phyloP scores from a whole-genome alignment of 2,888 invertebrate species.

The Chydorus sphaericus region DNA sequence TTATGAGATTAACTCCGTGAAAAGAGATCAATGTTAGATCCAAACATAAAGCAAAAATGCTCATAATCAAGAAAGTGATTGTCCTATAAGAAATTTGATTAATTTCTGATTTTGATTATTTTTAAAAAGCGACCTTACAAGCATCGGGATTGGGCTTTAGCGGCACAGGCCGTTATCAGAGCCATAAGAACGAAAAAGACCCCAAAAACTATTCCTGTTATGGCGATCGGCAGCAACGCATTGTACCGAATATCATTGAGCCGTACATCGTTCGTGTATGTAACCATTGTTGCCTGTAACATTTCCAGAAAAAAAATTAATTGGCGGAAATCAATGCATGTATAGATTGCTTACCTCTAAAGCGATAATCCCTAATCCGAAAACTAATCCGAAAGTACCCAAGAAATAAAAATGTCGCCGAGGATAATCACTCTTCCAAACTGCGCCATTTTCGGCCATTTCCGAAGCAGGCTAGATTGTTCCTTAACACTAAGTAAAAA shows the following conservation, averaged over 20 bases:
- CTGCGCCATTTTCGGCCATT: conserved; percentile 4
- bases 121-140: not conserved
- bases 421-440: not conserved
- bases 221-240: not conserved
- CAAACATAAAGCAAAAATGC: not conserved
- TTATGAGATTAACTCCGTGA: not conserved
- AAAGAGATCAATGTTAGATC: not conserved
- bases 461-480: too few relatives aligned
- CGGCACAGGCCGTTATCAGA: not conserved
- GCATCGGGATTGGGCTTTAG: not conserved
- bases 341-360: not conserved
- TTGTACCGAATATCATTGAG: conserved; percentile 1
- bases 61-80: not conserved
- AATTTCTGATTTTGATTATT: not conserved
- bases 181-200: not conserved
- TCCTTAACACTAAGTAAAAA: too few relatives aligned
- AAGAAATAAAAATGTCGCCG: not conserved
- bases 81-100: too few relatives aligned
- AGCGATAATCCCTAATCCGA: not conserved
- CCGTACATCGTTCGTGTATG: not conserved
- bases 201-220: not conserved
- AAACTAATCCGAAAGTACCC: not conserved
- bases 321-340: not conserved
- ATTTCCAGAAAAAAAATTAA: not conserved
- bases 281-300: conserved; percentile 2